Base-by-base conservation (phyloP, 2,888 invertebrate genomes). In the Venusia cambrica region DNA sequence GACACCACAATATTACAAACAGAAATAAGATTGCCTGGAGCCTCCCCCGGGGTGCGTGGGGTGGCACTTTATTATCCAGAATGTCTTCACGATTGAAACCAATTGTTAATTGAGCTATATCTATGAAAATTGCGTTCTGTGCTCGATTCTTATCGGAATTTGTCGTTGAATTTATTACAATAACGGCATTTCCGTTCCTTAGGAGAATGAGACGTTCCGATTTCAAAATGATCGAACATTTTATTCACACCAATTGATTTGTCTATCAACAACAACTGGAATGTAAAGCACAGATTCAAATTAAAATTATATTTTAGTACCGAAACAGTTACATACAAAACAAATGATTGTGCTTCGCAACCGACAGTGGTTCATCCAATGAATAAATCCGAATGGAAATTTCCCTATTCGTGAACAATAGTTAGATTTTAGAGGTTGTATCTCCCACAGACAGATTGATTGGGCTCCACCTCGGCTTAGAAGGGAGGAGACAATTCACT, bases 31-130 rank as follows among this genome's bases (percentile, higher is more conserved):
- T 79, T 78, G 81, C 78, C 73, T 71, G 57, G 59, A 68, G 73
- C 76, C 71, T 55, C 74, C 73, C 64, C 43, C 46, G 39, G 54
- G 62, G 50, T 47, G 57, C 49, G 57, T 55, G 74, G 77, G 67
- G 79, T 52, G 57, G 73, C 67, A 76, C 78, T 84, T 84, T 84
- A 81, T 84, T 83, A 81, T 71, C 72, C 76, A 62, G 75, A 77
- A 80, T 79, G 84, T 84, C 83, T 81, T 83, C 81, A 65, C 83
- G 84, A 85, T 84, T 84, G 84, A 84, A 84, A 83, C 81, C 87
- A 75, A 83, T 84, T 85, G 87, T 87, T 85, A 87, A 85, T 87
- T 85, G 87, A 87, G 87, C 80, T 75, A 79, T 87, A 85, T 87
- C 87, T 85, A 80, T 81, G 85, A 84, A 79, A 84, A 81, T 83